These are phyloP conservation scores for Cnemophilus loriae DNA, from an alignment of 2,113 vertebrate species.

Conservation along the genomic window DNA sequence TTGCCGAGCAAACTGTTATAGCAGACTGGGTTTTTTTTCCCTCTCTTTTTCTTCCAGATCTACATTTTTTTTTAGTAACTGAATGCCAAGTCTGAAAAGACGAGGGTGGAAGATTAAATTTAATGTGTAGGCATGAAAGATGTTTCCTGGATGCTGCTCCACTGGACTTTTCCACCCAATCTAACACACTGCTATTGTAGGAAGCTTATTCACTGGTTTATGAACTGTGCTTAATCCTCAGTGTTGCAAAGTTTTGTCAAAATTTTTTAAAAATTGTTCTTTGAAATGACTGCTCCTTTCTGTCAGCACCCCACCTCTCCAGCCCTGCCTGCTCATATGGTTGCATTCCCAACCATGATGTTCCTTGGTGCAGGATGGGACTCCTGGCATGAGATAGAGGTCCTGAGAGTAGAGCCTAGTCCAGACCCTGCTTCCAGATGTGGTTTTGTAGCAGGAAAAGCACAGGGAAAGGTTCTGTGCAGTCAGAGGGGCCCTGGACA, in stretches of 20 bases:
- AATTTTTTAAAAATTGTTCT: not conserved
- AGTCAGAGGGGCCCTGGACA: not conserved
- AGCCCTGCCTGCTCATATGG: not conserved
- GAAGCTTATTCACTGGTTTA: slow-evolving; percentile 78
- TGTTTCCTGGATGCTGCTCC: slow-evolving; percentile 83
- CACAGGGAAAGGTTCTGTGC: not conserved
- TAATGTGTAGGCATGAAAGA: slow-evolving; percentile 88
- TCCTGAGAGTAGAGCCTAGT: not conserved
- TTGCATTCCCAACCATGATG: not conserved
- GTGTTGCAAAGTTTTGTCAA: slow-evolving; percentile 71
- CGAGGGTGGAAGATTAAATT: slow-evolving; percentile 82
- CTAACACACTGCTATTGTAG: slow-evolving; percentile 76
- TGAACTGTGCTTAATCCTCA: slow-evolving; percentile 77
- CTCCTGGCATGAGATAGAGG: not conserved
- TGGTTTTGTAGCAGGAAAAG: not conserved
- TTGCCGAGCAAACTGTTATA: slow-evolving; percentile 54
- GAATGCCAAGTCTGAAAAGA: slow-evolving; percentile 63
- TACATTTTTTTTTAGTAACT: slow-evolving; percentile 52
- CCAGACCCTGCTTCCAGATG: not conserved
- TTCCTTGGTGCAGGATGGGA: not conserved
- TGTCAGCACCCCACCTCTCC: slow-evolving; percentile 5
- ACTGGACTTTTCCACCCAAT: slow-evolving; percentile 66
- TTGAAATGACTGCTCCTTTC: slow-evolving; percentile 62
- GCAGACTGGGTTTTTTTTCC: not conserved
- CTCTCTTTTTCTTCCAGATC: slow-evolving; percentile 49